A percentile compares a stretch with the other conserved stretches of the same genome.
Evolutionary conservation across 2,113 vertebrate genomes (phyloP).

Genomic region (Merops nubicus): DNA sequence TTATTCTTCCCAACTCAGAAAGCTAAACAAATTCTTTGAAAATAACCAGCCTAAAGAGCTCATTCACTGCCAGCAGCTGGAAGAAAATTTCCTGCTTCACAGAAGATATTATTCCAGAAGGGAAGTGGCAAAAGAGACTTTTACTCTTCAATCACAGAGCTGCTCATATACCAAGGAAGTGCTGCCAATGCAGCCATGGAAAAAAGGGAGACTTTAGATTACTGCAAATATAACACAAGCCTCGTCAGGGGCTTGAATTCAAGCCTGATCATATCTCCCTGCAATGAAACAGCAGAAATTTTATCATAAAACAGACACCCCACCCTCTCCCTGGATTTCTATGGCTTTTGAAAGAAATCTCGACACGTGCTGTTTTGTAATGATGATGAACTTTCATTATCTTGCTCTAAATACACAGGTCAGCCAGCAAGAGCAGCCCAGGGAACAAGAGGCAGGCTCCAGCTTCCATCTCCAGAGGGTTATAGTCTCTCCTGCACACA

Average conservation of each 20-base stretch:
- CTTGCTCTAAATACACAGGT: background rate
- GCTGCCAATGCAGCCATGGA: background rate
- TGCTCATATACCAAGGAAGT: fast-evolving
- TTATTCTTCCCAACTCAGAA: background rate
- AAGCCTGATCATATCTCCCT: background rate
- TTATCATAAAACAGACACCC: background rate
- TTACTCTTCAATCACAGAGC: background rate
- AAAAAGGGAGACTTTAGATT: background rate
- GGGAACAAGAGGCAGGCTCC: background rate
- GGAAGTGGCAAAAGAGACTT: background rate
- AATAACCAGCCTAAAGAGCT: background rate
- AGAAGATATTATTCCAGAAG: background rate
- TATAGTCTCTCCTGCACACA: background rate
- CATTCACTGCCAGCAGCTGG: background rate
- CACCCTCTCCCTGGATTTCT: background rate
- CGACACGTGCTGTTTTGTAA: background rate
- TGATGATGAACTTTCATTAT: background rate
- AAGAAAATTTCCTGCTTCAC: background rate
- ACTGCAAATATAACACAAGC: background rate
- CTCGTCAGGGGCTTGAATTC: background rate
- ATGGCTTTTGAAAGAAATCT: background rate
- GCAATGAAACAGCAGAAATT: background rate
- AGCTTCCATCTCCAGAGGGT: background rate
- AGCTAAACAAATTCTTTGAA: slow-evolving; percentile 16
- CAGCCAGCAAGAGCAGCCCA: background rate